Evolutionary conservation across 2,888 invertebrate genomes (phyloP).

Genomic region (Erebia ligea): DNA sequence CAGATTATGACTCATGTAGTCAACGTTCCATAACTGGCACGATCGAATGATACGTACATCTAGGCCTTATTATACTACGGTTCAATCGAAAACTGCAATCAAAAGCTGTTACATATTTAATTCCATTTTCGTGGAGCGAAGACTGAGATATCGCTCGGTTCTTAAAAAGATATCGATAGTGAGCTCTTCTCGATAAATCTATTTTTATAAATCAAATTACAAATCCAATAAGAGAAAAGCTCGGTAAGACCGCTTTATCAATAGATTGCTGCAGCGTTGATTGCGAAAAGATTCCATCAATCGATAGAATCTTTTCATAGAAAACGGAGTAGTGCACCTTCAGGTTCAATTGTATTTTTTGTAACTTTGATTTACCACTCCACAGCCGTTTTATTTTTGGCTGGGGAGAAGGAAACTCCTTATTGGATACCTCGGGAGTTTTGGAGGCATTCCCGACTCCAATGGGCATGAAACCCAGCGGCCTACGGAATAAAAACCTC

Average conservation of each 20-base stretch:
- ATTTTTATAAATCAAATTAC: not conserved
- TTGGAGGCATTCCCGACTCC: no score
- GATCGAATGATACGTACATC: no score
- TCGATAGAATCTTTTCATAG: not conserved
- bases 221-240: constrained; percentile 1
- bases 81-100: not conserved
- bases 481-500: no score
- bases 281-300: not conserved
- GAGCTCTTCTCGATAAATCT: not conserved
- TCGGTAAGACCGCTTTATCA: not conserved
- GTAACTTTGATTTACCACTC: no score
- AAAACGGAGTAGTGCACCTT: not conserved
- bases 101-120: no score
- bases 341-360: not conserved
- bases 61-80: no score
- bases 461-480: no score
- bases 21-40: no score
- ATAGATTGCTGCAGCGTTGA: not conserved
- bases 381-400: no score
- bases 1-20: no score
- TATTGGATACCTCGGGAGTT: no score
- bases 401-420: no score
- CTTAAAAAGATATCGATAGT: not conserved
- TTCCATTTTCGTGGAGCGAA: not conserved
- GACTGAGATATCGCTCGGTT: not conserved